Evolutionary conservation across 1,140 invertebrate species (phyloP).

Genomic region (Nebria ingens): DNA sequence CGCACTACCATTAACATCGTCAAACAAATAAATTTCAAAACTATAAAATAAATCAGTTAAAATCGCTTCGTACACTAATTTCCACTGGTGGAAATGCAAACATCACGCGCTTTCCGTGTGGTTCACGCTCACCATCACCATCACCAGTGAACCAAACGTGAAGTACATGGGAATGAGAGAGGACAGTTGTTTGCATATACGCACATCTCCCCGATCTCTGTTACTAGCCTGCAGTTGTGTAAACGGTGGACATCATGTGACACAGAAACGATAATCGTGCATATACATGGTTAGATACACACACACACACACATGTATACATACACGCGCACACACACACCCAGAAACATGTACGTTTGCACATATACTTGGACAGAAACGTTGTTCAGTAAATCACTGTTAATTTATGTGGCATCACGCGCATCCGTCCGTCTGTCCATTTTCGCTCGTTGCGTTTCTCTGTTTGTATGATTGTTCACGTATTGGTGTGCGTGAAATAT

Average conservation of each 20-base stretch:
- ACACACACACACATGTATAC: not conserved
- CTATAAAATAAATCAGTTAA: not conserved
- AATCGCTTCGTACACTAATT: not conserved
- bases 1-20: not conserved
- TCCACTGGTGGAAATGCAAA: not conserved
- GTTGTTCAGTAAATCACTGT: not conserved
- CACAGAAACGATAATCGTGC: too few species aligned
- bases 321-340: too few species aligned
- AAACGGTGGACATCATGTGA: too few species aligned
- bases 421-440: slow-evolving; percentile 2
- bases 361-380: not conserved
- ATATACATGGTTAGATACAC: not conserved
- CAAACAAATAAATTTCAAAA: not conserved
- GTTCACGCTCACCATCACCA: too few species aligned
- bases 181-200: too few species aligned
- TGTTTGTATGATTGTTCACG: too few species aligned
- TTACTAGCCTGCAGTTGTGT: too few species aligned
- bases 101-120: not conserved
- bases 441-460: too few species aligned
- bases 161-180: too few species aligned
- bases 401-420: slow-evolving; percentile 8
- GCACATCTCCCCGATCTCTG: too few species aligned
- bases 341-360: not conserved
- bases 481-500: too few species aligned
- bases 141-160: too few species aligned